Base-by-base conservation (phyloP, 2,888 invertebrate species). In the Mylabris sibirica region DNA sequence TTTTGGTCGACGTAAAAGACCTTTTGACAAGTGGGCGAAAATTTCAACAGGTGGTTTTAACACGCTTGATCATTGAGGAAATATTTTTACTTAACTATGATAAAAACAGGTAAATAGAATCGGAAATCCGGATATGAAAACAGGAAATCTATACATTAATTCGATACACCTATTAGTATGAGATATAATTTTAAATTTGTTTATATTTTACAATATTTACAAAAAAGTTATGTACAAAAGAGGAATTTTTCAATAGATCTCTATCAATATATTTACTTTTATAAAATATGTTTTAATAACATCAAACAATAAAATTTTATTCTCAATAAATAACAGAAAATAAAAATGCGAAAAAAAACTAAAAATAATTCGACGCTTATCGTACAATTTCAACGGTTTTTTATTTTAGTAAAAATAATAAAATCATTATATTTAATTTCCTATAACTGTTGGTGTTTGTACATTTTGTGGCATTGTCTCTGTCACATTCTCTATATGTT, bases 401-500 rank as follows among this genome's bases (percentile, higher is more conserved):
- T 35, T 4, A 41, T 14, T 35, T 41, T 4, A 14, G 3, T 41
- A 41, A 79, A 75, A 20, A 79, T 78, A n/a, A n/a, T n/a, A 30
- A 30, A 5, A 30, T 30, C 24, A 34, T 14, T 59, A 60, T n/a
- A 60, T n/a, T 60, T 60, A 69, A 66, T 69, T 71, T 0, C 71
- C 71, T 24, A 71, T 68, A 57, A 71, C 71, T 44, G 67, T 60
- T 24, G 71, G 68, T n/a, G 84, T 80, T 63, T 81, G 82, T 24
- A 83, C 77, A 71, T 79, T 83, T 65, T 81, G 81, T 34, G 83
- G 77, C 49, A 84, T 76, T 67, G 82, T 83, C 41, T 85, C 84
- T 14, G 83, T 81, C 30, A 82, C 76, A 74, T 81, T 84, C 69
- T 92, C 94, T 75, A 93, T 88, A 68, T 93, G 91, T 68, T 95